A percentile compares a stretch with the other conserved stretches of the same genome.
Conservation (phyloP, 1,140 invertebrate species). For the Cherax quadricarinatus region DNA sequence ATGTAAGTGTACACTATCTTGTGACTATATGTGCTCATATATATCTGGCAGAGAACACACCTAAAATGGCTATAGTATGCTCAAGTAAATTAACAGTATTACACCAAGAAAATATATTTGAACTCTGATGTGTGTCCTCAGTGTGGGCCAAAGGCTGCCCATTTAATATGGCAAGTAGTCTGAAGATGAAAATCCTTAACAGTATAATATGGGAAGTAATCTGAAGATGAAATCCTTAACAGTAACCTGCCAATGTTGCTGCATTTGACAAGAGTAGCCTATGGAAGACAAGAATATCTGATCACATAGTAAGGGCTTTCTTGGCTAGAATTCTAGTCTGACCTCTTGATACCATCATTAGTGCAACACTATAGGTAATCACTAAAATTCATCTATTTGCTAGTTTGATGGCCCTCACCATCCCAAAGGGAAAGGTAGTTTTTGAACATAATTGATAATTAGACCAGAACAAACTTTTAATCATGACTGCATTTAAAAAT, state of each 20-base stretch:
- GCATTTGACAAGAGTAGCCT: constrained; percentile 35
- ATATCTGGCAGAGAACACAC: constrained; percentile 11
- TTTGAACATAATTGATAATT: background rate
- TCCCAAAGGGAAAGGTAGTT: background rate
- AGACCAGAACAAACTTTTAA: background rate
- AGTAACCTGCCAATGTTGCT: constrained; percentile 34
- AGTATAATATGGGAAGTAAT: constrained; percentile 20
- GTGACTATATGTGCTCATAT: background rate
- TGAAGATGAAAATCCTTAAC: constrained; percentile 34
- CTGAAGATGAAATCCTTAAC: constrained; percentile 35
- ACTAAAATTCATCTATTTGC: background rate
- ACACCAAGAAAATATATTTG: constrained; percentile 2
- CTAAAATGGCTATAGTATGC: background rate
- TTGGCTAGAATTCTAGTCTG: background rate
- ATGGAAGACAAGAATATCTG: constrained; percentile 54
- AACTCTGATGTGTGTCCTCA: constrained; percentile 3
- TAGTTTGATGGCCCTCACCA: background rate
- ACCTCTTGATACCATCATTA: background rate
- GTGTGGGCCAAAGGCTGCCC: constrained; percentile 26
- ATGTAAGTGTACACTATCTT: background rate
- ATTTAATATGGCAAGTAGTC: constrained; percentile 11
- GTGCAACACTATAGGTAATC: background rate
- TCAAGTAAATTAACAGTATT: background rate
- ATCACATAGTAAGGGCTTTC: constrained; percentile 31
- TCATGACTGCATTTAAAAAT: background rate